Evolutionary conservation across 2,888 invertebrate species (phyloP).

Genomic region (Coelogynopora nodosa): DNA sequence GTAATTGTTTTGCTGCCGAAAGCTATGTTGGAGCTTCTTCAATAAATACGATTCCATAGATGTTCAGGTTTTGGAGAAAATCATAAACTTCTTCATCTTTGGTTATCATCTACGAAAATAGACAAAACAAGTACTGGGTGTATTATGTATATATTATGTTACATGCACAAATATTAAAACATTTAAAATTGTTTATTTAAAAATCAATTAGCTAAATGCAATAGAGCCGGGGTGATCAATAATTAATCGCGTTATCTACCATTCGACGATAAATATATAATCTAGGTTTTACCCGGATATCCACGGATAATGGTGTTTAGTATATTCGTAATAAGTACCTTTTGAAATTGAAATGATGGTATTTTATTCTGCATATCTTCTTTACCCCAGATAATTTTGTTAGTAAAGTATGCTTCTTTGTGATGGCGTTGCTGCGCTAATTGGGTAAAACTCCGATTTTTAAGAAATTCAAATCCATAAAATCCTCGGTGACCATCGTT

Average conservation of each 20-base stretch:
- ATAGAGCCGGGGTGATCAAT: no score
- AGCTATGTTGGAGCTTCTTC: not conserved
- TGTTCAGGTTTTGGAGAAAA: not conserved
- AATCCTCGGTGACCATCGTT: not conserved
- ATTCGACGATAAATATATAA: no score
- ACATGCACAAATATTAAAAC: no score
- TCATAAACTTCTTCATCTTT: not conserved
- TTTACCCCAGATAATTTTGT: not conserved
- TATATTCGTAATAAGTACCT: no score
- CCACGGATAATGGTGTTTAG: no score
- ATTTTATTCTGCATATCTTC: not conserved
- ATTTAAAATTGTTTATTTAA: no score
- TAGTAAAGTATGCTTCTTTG: not conserved
- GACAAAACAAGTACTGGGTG: no score
- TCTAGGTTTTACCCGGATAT: no score
- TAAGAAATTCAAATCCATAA: not conserved
- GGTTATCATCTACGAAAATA: not conserved
- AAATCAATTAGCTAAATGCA: no score
- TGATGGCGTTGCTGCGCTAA: not conserved
- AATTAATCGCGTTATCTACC: no score
- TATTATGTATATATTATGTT: no score
- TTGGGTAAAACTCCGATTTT: not conserved
- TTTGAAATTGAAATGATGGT: not conserved
- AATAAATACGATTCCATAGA: not conserved
- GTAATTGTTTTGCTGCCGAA: not conserved